Conservation (phyloP, 2,113 vertebrate species). For the Marcusenius ussheri region DNA sequence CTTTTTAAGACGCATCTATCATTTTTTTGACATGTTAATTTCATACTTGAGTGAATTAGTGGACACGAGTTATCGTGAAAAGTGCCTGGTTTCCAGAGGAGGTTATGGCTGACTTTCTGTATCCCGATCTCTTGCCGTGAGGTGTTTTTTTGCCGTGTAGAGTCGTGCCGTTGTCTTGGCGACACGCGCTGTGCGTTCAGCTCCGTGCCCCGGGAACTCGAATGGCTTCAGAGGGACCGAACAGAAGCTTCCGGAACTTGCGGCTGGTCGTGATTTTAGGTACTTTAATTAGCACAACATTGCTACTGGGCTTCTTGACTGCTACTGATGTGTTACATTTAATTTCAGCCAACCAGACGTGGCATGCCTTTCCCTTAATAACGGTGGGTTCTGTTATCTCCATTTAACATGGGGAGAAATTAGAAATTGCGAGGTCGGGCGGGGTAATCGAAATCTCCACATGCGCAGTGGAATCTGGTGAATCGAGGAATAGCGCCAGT, state of each 20-base stretch:
- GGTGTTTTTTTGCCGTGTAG: background rate
- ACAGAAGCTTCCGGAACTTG: background rate
- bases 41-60: background rate
- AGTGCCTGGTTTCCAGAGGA: background rate
- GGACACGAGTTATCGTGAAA: background rate
- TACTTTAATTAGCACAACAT: conserved; percentile 47
- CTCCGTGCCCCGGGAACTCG: background rate
- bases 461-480: background rate
- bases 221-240: conserved; percentile 34
- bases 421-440: background rate
- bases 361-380: conserved; percentile 27
- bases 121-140: background rate
- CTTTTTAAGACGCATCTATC: background rate
- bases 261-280: conserved; percentile 30
- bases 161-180: background rate
- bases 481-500: background rate
- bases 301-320: conserved; percentile 29
- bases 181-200: background rate
- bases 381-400: conserved; percentile 23
- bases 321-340: conserved; percentile 38
- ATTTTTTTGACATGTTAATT: background rate
- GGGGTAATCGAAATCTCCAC: conserved; percentile 25
- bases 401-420: conserved; percentile 15
- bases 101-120: no score
- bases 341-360: conserved; percentile 26